Evolutionary conservation across 1,140 invertebrate species (phyloP).

Genomic region (Pentalonia nigronervosa): DNA sequence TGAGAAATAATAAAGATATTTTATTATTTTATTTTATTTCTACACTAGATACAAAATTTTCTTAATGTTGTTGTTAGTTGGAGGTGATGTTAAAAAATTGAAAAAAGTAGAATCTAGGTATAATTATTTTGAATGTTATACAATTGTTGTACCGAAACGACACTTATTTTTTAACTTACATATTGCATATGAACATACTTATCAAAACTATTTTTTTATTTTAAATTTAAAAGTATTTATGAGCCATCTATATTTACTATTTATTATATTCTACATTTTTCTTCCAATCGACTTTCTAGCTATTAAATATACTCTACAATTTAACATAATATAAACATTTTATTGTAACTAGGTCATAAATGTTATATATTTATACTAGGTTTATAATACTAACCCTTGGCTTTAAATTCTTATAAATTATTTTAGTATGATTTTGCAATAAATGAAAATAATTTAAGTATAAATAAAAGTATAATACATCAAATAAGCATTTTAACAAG

Average conservation of each 20-base stretch:
- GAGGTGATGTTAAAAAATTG: background rate
- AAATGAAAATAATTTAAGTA: background rate
- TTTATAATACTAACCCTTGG: background rate
- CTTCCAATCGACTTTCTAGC: slow-evolving; percentile 27
- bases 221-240: slow-evolving; percentile 1
- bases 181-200: background rate
- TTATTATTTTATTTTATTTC: too few relatives aligned
- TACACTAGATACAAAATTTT: background rate
- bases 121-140: background rate
- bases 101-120: background rate
- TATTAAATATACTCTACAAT: background rate
- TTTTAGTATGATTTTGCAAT: background rate
- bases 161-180: background rate
- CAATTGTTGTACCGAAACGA: background rate
- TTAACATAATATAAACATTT: background rate
- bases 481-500: background rate
- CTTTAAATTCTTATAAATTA: background rate
- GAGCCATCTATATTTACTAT: background rate
- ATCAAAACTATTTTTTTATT: background rate
- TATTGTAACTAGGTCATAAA: slow-evolving; percentile 20
- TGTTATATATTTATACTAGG: background rate
- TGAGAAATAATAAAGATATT: background rate
- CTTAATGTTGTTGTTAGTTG: background rate
- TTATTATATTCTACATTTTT: background rate
- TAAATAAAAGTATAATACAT: background rate